Base-by-base conservation (phyloP, 2,113 vertebrate genomes). In the Prunella fulvescens region DNA sequence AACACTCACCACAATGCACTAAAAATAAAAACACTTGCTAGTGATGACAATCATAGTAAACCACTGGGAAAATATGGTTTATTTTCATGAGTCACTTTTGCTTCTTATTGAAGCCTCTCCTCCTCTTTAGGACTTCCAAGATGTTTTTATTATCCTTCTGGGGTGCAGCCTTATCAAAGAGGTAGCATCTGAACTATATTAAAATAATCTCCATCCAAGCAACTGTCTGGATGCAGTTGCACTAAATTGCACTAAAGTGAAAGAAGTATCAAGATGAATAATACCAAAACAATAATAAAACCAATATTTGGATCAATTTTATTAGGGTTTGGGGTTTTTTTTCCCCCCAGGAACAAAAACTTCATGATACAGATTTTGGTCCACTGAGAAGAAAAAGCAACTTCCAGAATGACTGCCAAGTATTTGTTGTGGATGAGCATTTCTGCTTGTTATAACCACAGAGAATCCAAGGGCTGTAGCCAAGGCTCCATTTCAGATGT, bases 21-120 rank as follows among this genome's bases (percentile, higher is more conserved):
- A 88, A 94, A 96, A 88, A 88, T 80, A 91, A 76, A 81, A 87
- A 54, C 24, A 73, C 54, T 93, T 82, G 40, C 62, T 78, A n/a
- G 17, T 58, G 85, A 92, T 83, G 81, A 89, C 62, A 94, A 67
- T 24, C 56, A 47, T 39, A 95, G 87, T 33, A 80, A 95, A 71
- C 58, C 64, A 77, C 42, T 70, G 47, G 47, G 50, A 96, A 94
- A 87, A 89, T 5, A 90, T 0, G 2, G 62, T 50, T 88, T 93
- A 35, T 77, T 94, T 81, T 92, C 54, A 81, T 54, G 13, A 70
- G 54, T 47, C 24, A 29, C 37, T 88, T 91, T 35, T 62, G 50
- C 54, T 89, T 81, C 78, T 76, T 80, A 37, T 29, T 51, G 22
- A 88, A 90, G 62, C 19, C 48, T 69, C 26, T 73, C 29, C 47